Conservation (phyloP, 2,113 vertebrate species). For the Gasterosteus nipponicus region DNA sequence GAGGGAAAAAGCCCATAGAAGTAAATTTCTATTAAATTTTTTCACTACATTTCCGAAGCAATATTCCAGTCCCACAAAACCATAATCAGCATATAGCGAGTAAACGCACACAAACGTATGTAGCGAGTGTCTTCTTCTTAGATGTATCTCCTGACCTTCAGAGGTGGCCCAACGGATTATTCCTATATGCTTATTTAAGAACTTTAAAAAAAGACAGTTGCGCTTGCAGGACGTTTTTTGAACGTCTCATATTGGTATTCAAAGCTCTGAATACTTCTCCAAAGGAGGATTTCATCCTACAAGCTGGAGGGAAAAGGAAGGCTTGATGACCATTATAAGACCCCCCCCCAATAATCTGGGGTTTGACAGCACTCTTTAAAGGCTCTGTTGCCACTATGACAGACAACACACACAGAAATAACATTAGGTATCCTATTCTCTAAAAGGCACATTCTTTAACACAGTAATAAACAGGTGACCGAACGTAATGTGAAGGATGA, state of each 20-base stretch:
- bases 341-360: not conserved
- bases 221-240: not conserved
- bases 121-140: not conserved
- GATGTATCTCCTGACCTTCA: not conserved
- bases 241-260: not conserved
- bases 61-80: not conserved
- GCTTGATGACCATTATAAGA: not conserved
- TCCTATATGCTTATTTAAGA: not conserved
- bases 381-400: slow-evolving; percentile 4
- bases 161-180: not conserved
- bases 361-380: slow-evolving; percentile 30
- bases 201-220: not conserved
- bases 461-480: too few species aligned
- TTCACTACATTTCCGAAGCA: not conserved
- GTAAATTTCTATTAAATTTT: not conserved
- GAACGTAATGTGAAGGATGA: not conserved
- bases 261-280: not conserved
- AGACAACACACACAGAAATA: not conserved
- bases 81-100: not conserved
- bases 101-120: not conserved
- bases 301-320: not conserved
- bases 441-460: not conserved
- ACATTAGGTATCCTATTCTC: not conserved
- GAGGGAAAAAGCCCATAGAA: not conserved
- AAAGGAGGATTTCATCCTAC: not conserved